Evolutionary conservation across 1,140 invertebrate genomes (phyloP).

Genomic region (Agrilus planipennis): DNA sequence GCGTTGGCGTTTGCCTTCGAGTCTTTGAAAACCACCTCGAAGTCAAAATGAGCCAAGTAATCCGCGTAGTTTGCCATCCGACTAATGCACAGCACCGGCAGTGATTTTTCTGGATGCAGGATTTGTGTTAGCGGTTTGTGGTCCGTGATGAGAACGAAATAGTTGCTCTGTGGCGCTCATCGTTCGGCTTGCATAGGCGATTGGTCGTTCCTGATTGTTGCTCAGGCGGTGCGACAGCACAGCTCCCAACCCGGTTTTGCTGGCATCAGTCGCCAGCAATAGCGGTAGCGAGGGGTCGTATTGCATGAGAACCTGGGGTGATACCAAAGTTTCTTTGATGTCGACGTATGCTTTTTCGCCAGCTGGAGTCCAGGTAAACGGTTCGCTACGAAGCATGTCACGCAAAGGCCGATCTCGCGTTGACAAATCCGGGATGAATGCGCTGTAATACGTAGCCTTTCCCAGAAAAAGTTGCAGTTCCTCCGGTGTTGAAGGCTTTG

Average conservation of each 20-base stretch:
- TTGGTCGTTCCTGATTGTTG: no score
- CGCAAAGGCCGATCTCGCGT: background rate
- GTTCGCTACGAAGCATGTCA: background rate
- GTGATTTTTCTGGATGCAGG: conserved; percentile 11
- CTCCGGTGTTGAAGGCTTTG: no score
- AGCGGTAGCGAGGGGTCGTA: background rate
- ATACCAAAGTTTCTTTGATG: background rate
- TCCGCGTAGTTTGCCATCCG: conserved; percentile 19
- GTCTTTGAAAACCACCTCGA: conserved; percentile 13
- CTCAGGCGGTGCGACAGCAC: conserved; percentile 18
- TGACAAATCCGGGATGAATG: background rate
- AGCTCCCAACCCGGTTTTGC: background rate
- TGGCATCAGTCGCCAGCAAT: background rate
- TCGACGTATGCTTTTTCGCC: background rate
- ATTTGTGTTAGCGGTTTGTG: conserved; percentile 22
- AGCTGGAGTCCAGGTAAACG: background rate
- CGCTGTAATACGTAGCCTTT: background rate
- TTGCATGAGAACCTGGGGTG: background rate
- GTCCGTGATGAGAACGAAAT: background rate
- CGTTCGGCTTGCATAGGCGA: no score
- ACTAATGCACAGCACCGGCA: conserved; percentile 4
- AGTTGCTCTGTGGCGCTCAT: no score
- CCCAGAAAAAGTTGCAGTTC: background rate
- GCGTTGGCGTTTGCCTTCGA: conserved; percentile 17
- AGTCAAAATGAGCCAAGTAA: conserved; percentile 19